Percentiles rank a stretch among this genome's conserved stretches.
Evolutionary conservation across 2,888 invertebrate species (phyloP).

Genomic region (Yponomeuta evonymella): DNA sequence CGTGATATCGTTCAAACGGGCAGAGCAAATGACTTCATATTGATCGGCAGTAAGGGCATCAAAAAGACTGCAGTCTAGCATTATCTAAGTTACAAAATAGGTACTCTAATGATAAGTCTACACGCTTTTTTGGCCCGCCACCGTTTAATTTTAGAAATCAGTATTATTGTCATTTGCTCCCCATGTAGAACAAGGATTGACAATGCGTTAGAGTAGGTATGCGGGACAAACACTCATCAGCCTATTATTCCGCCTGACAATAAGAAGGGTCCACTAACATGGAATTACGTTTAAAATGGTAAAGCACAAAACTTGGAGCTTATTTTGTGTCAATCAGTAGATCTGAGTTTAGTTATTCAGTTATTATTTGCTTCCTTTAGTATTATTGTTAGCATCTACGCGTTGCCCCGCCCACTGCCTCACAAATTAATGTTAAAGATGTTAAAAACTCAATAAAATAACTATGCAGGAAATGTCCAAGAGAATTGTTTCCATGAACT

Average conservation of each 20-base stretch:
- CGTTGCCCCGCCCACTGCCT: constrained; percentile 12
- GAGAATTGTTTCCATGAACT: background rate
- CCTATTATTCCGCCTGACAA: constrained; percentile 13
- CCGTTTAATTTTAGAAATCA: background rate
- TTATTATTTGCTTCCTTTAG: constrained; percentile 7
- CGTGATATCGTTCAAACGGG: background rate
- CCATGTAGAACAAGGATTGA: background rate
- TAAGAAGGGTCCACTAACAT: constrained; percentile 5
- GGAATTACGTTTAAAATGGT: background rate
- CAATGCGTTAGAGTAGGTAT: constrained; percentile 6
- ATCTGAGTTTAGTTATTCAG: constrained; percentile 10
- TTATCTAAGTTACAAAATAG: background rate
- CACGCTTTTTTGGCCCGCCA: background rate
- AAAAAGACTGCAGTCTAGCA: background rate
- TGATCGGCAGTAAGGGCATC: background rate
- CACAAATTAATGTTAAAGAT: constrained; percentile 8
- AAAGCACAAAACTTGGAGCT: constrained; percentile 6
- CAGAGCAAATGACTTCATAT: constrained; percentile 3
- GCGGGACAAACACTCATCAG: background rate
- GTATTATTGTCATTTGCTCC: constrained; percentile 12
- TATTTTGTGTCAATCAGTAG: constrained; percentile 13
- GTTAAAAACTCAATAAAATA: background rate
- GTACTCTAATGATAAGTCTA: background rate
- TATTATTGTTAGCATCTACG: constrained; percentile 9
- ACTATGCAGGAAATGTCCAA: background rate